Evolutionary conservation across 2,797 vertebrate species (phyloP).

Genomic region (Danio tinwini): DNA sequence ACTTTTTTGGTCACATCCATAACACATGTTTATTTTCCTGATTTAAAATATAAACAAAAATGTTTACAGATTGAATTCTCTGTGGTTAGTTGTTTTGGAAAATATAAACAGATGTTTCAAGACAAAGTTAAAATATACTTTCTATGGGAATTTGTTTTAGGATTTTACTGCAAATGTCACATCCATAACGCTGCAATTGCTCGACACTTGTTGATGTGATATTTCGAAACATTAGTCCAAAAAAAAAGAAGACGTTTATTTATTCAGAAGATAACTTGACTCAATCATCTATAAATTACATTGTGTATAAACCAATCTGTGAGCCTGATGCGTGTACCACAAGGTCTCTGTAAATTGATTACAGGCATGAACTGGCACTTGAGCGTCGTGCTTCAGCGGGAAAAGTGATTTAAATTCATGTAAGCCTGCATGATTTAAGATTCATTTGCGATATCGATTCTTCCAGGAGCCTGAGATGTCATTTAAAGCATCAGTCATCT

Average conservation of each 20-base stretch:
- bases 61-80: no score
- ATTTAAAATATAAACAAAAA: no score
- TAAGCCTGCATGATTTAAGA: constrained; percentile 55
- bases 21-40: no score
- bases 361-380: constrained; percentile 46
- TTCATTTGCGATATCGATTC: constrained; percentile 54
- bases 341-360: constrained; percentile 35
- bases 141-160: no score
- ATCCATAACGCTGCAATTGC: no score
- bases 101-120: no score
- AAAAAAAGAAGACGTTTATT: background rate
- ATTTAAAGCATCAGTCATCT: constrained; percentile 48
- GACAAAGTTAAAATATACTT: no score
- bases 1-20: no score
- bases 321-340: constrained; percentile 5
- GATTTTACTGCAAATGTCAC: no score
- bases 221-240: background rate
- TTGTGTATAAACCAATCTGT: constrained; percentile 32
- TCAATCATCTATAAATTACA: constrained; percentile 37
- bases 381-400: constrained; percentile 10
- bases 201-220: constrained; percentile 21
- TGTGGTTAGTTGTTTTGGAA: no score
- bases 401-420: constrained; percentile 54
- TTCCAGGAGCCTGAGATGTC: constrained; percentile 46
- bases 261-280: constrained; percentile 25